Evolutionary conservation across 2,797 vertebrate genomes (phyloP), one percentile per base, ranked within the genome.

Genomic region (Pipistrellus pipistrellus): DNA sequence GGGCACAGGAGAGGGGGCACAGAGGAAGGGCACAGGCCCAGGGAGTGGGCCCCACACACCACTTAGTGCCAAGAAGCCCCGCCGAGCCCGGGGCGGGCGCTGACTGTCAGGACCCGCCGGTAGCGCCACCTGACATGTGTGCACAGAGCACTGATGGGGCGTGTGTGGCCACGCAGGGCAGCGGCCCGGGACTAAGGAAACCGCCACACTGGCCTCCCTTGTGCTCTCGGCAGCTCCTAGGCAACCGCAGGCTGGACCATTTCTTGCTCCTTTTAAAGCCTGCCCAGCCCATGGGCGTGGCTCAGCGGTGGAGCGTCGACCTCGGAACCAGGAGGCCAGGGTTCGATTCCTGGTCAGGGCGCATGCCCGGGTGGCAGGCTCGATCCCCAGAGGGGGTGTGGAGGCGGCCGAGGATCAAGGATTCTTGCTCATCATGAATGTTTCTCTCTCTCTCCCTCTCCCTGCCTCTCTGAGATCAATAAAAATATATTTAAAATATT

Each of bases 51-150:
- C 57, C 30, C 94, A 48, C 69, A 95, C 53, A 69, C 68, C 80
- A 88, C 85, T 90, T 46, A 53, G 7, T 0, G 3, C 53, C 94
- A 68, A 96, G 91, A 75, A 18, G 81, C 82, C 18, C 35, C 89
- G 46, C 57, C 0, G 2, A 80, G 93, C 51, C 82, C 38, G 35
- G 78, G 76, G 75, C 55, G 69, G 15, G 62, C 84, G 85, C 93
- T 92, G 91, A 85, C 91, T 94, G 2, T 57, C 80, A 93, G 21
- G 14, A 21, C 83, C 77, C 90, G 77, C 48, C 48, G 53, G 91
- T 92, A 88, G 94, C 64, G 90, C 85, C 97, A 23, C 8, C 32
- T 18, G 83, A 93, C 95, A 81, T 59, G 59, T 30, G 55, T 59
- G 83, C 82, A 85, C 72, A 90, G 71, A 20, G 93, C 14, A 10